Evolutionary conservation across 2,888 invertebrate species (phyloP).

Genomic region (Cyaniris semiargus): DNA sequence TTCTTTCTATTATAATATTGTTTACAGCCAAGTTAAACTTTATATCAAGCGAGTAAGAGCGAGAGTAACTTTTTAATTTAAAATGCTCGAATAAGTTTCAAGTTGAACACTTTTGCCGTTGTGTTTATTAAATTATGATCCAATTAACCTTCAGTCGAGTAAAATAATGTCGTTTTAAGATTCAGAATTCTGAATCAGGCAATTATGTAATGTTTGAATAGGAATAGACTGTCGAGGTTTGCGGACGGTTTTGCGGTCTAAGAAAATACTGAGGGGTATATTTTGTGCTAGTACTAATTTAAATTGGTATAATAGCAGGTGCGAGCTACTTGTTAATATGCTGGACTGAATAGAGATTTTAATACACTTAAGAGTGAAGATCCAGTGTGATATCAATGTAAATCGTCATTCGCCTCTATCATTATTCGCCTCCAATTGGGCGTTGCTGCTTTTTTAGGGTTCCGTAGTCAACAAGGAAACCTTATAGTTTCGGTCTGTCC

Average conservation of each 20-base stretch:
- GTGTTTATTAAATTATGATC: constrained; percentile 31
- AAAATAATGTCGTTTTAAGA: constrained; percentile 1
- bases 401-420: too few relatives aligned
- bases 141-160: constrained; percentile 29
- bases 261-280: neutral
- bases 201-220: constrained; percentile 1
- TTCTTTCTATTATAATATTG: neutral
- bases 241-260: neutral
- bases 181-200: constrained; percentile 15
- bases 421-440: too few relatives aligned
- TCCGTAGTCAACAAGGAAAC: too few relatives aligned
- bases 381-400: too few relatives aligned
- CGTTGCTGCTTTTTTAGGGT: too few relatives aligned
- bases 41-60: constrained; percentile 1
- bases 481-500: too few relatives aligned
- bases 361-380: too few relatives aligned
- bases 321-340: too few relatives aligned
- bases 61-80: constrained; percentile 17
- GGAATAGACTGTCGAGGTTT: neutral
- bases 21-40: neutral
- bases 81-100: constrained; percentile 9
- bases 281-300: neutral
- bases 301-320: neutral
- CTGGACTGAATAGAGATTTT: too few relatives aligned
- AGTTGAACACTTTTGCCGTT: constrained; percentile 24